Conservation (phyloP, 35 echinoderm and acorn worm species). For the Acanthaster planci region DNA sequence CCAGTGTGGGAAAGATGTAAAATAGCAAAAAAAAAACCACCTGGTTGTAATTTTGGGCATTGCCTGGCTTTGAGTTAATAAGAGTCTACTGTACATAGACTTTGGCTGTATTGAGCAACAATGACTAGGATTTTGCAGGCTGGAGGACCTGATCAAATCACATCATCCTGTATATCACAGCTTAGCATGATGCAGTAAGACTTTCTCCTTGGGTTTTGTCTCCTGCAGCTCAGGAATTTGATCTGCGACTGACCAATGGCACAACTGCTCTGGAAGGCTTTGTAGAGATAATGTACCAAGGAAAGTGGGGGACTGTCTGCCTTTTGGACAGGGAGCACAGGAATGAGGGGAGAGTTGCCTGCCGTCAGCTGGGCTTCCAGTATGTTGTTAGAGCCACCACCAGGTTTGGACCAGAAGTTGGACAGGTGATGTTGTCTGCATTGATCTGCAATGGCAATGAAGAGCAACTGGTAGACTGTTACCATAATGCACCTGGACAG, state of each 20-base stretch:
- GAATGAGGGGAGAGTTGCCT: neutral
- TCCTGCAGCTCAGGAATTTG: slow-evolving; percentile 3
- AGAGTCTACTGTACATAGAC: too few relatives aligned
- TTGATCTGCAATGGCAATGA: slow-evolving; percentile 14
- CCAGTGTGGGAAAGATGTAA: too few relatives aligned
- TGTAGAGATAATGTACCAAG: slow-evolving; percentile 18
- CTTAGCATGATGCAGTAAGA: too few relatives aligned
- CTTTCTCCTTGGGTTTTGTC: too few relatives aligned
- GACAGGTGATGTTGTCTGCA: neutral
- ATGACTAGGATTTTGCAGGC: too few relatives aligned
- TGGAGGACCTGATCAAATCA: too few relatives aligned
- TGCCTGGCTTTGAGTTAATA: too few relatives aligned
- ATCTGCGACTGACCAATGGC: slow-evolving; percentile 14
- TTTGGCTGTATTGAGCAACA: too few relatives aligned
- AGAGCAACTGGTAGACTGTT: neutral
- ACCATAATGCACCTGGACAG: too few relatives aligned
- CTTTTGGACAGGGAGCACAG: neutral
- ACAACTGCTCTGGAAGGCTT: neutral
- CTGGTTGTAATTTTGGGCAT: too few relatives aligned
- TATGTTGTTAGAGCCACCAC: neutral
- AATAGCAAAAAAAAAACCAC: too few relatives aligned
- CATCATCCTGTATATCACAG: too few relatives aligned
- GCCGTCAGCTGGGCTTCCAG: neutral
- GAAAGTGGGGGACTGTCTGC: slow-evolving; percentile 21
- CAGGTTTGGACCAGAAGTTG: neutral